Percentiles rank a stretch among this genome's conserved stretches.
These are phyloP conservation scores for Magallana angulata DNA, from an alignment of 1,140 invertebrate species.

Conservation along the genomic window DNA sequence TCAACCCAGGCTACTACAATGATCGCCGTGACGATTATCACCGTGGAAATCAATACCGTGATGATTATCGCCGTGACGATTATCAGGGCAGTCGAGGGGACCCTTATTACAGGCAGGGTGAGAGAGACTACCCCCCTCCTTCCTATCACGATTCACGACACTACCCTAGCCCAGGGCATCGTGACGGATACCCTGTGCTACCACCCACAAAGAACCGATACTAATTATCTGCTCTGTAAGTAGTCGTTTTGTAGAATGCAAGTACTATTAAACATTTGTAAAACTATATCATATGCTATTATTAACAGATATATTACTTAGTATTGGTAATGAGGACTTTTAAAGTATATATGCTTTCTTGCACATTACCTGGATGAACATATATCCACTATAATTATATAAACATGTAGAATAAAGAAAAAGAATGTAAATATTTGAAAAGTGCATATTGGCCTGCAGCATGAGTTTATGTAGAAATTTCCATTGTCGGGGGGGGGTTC, in stretches of 20 bases:
- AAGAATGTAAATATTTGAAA: too few relatives aligned
- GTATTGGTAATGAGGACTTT: too few relatives aligned
- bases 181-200: not conserved
- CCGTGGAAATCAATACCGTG: slow-evolving; percentile 31
- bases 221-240: slow-evolving; percentile 27
- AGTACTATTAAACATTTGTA: too few relatives aligned
- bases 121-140: slow-evolving; percentile 26
- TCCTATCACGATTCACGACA: slow-evolving; percentile 4
- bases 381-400: too few relatives aligned
- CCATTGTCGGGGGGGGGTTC: too few relatives aligned
- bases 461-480: too few relatives aligned
- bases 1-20: slow-evolving; percentile 19
- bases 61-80: slow-evolving; percentile 35
- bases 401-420: too few relatives aligned
- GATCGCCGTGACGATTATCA: slow-evolving; percentile 35
- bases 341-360: too few relatives aligned
- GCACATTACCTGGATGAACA: too few relatives aligned
- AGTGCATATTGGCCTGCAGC: too few relatives aligned
- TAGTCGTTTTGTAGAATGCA: not conserved
- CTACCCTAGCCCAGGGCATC: slow-evolving; percentile 19
- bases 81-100: slow-evolving; percentile 22
- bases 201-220: slow-evolving; percentile 9
- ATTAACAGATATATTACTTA: too few relatives aligned
- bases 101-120: slow-evolving; percentile 17
- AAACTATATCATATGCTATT: too few relatives aligned